phyloP scores from a whole-genome alignment of 2,797 vertebrate species.

The Coracias cyanogaster region DNA sequence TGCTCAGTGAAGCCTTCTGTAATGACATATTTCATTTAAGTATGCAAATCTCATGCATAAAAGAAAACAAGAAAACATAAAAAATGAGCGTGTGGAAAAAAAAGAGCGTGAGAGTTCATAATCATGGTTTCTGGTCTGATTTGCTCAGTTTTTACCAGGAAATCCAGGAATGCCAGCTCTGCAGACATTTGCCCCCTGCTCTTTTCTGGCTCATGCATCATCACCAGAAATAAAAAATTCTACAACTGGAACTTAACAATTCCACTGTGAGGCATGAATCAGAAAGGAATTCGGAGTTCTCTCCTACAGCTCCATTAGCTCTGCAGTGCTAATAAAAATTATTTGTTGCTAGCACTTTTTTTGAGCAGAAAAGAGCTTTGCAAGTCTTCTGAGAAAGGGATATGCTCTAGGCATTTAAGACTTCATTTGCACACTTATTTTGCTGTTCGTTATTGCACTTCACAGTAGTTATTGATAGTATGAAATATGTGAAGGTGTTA shows the following conservation, averaged over 20 bases:
- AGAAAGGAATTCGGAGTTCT: slow-evolving; percentile 44
- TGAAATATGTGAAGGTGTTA: neutral
- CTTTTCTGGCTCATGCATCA: slow-evolving; percentile 46
- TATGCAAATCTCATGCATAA: neutral
- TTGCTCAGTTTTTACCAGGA: slow-evolving; percentile 1
- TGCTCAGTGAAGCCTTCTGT: neutral
- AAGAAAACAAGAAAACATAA: neutral
- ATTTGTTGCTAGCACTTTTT: slow-evolving; percentile 7
- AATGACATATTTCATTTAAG: neutral
- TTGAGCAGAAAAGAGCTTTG: neutral
- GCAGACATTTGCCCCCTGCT: neutral
- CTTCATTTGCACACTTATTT: neutral
- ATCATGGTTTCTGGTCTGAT: neutral
- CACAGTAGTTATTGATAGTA: neutral
- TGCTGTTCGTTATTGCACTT: neutral
- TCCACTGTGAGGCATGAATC: slow-evolving; percentile 54
- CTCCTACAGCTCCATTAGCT: slow-evolving; percentile 44
- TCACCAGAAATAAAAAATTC: slow-evolving; percentile 29
- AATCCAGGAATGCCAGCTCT: neutral
- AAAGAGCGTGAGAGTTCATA: neutral
- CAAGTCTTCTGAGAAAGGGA: neutral
- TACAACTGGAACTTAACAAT: slow-evolving; percentile 51
- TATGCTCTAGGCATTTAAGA: neutral
- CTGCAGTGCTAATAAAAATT: slow-evolving; percentile 27
- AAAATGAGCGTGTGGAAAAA: neutral